Evolutionary conservation across 2,797 vertebrate genomes (phyloP), one percentile per base, ranked within the genome.

Genomic region (Holocentrus rufus): DNA sequence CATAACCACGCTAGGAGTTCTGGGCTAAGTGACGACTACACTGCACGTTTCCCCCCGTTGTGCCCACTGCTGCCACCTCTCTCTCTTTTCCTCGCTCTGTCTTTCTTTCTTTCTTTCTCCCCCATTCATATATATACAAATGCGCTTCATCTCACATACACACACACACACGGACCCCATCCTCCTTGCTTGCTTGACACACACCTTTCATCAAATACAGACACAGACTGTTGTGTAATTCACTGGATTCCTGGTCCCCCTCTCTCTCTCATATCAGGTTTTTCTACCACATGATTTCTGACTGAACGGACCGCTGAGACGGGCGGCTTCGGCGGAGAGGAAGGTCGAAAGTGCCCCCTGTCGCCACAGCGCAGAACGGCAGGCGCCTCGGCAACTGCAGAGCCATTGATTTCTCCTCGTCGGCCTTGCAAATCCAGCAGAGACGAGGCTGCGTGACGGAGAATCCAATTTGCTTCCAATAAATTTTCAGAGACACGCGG

Each of bases 1-100:
- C 86, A 90, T 93, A 92, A 93, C 69, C 14, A 75, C 78, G 85
- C 54, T 10, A 84, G 73, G 81, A 89, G 88, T 81, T 87, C 83
- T 88, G 75, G 83, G 85, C 83, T 87, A 75, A 74, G 52, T 56
- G 70, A 85, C 77, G 74, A 86, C 88, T 83, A 82, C 46, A 58
- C 30, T 56, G 62, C 62, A 68, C 30, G 18, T 5, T 79, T 67
- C 72, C 75, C 76, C 83, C 64, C 66, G 69, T 73, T 70, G 11
- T 59, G 14, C 56, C 60, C 56, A 23, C 65, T 59, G 73, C 75
- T 59, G 57, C 69, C 70, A 73, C 50, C 62, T 20, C 13, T 5
- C 30, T 3, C 27, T 22, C 46, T 20, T 23, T 39, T 20, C 34
- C 30, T 42, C 44, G 65, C 49, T 73, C 62, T 63, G 53, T 71